Conservation (phyloP, 92 coral and sea anemone genomes). For the Micromussa lordhowensis region DNA sequence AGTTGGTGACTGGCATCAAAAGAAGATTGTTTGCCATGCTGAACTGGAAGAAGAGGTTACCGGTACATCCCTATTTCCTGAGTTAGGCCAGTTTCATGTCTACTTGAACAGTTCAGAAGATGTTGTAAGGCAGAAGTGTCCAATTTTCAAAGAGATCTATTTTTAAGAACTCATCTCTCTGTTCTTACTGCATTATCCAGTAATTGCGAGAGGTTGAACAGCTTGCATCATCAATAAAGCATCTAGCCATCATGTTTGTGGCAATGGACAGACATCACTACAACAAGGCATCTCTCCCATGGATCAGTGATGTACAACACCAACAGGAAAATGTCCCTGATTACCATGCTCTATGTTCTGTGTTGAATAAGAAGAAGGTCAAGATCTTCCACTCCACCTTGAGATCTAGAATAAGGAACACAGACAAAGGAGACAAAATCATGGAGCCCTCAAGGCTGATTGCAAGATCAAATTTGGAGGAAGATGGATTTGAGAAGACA, state of each 20-base stretch:
- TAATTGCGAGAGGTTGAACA: slow-evolving; percentile 61
- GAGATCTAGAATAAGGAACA: slow-evolving; percentile 53
- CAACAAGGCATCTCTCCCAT: slow-evolving; percentile 68
- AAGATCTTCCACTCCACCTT: slow-evolving; percentile 77
- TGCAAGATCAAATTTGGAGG: slow-evolving; percentile 62
- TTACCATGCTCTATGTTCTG: slow-evolving; percentile 53
- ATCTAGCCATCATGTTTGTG: slow-evolving; percentile 67
- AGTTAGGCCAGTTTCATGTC: slow-evolving; percentile 58
- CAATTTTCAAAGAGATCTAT: slow-evolving; percentile 48
- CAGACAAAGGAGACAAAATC: slow-evolving; percentile 54
- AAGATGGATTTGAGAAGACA: slow-evolving; percentile 52
- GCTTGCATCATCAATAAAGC: slow-evolving; percentile 45
- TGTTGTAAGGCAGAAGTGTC: slow-evolving; percentile 40
- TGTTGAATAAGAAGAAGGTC: slow-evolving; percentile 70
- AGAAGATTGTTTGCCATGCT: slow-evolving; percentile 50
- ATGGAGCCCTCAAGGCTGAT: slow-evolving; percentile 61
- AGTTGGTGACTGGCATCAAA: slow-evolving; percentile 61
- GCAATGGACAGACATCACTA: slow-evolving; percentile 71
- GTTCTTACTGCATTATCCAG: slow-evolving; percentile 66
- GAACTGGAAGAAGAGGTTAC: slow-evolving; percentile 14
- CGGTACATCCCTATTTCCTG: slow-evolving; percentile 55
- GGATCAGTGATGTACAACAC: slow-evolving; percentile 63
- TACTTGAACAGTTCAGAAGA: slow-evolving; percentile 47
- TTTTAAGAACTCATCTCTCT: slow-evolving; percentile 72
- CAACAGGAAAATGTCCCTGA: slow-evolving; percentile 54